Evolutionary conservation across 1,140 invertebrate species (phyloP), one percentile per base, ranked within the genome.

Genomic region (Frieseomelitta varia): DNA sequence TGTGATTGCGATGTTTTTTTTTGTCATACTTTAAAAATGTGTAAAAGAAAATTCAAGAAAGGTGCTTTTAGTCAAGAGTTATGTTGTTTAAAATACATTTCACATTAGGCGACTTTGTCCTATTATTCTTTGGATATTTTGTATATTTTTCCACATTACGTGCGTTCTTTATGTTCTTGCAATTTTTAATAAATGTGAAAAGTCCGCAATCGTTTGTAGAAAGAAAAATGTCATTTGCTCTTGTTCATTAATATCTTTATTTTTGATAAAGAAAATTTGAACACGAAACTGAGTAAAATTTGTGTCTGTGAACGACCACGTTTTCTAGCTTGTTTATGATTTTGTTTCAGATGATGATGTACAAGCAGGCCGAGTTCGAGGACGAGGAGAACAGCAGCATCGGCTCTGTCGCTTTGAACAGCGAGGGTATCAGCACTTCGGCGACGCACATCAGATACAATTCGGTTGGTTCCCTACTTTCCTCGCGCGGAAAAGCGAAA

Each of bases 291-390:
- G 10, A 21, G 12, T 65, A 17, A 65, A 65, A 30, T 65, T 27
- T 30, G 17, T 65, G n/a, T 17, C n/a, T 21, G 21, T 27, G 1
- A 15, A 67, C 30, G 65, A 67, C 0, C 8, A 14, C 12, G 51
- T n/a, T 71, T n/a, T n/a, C n/a, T n/a, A 71, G 51, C 34, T 17
- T n/a, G 12, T 51, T 47, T 71, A 14, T 27, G 17, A 12, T 17
- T 14, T 76, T 19, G n/a, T 2, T 47, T 30, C 95, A 98, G 97
- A 98, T 98, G 97, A 97, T 97, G 85, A 96, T 97, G 84, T 98
- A 98, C 90, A 98, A 97, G 94, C 97, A 97, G 91, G 97, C 97
- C 55, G 97, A 97, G 92, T 97, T 98, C 89, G 97, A 97, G 90
- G 97, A 97, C 93, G 97, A 98, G 89, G 97, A 98, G 91, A 96